Percentiles rank a stretch among this genome's conserved stretches.
Evolutionary conservation across 2,888 invertebrate genomes (phyloP).

Genomic region (Pammene aurita): DNA sequence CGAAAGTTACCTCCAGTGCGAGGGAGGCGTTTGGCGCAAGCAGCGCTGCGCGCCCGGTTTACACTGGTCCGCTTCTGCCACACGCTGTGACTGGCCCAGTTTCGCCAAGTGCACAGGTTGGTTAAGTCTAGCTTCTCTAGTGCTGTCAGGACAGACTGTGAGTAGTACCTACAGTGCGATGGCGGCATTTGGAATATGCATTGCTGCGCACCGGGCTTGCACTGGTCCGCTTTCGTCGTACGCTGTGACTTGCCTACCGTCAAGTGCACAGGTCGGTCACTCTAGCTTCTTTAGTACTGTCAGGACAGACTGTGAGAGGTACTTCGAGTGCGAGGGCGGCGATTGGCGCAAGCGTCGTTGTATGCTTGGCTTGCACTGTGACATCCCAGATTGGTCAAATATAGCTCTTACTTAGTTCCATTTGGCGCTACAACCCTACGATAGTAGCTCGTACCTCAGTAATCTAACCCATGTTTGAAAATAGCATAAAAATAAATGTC

Average conservation of each 20-base stretch:
- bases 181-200: background rate
- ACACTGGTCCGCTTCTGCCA: slow-evolving; percentile 88
- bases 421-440: no score
- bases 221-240: background rate
- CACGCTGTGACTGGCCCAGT: slow-evolving; percentile 92
- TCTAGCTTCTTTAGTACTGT: no score
- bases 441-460: no score
- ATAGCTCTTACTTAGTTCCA: no score
- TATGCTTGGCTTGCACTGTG: no score
- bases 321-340: no score
- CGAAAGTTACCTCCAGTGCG: slow-evolving; percentile 89
- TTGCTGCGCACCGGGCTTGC: no score
- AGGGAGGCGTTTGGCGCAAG: slow-evolving; percentile 87
- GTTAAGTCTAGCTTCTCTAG: background rate
- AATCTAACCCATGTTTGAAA: no score
- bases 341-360: no score
- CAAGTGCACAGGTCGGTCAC: no score
- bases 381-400: no score
- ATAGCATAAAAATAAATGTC: background rate
- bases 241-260: background rate
- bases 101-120: slow-evolving; percentile 86
- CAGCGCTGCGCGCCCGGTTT: slow-evolving; percentile 91
- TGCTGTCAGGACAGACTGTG: background rate
- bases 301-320: no score
- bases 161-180: background rate